These are phyloP conservation scores for Pseudolycoriella hygida DNA, from an alignment of 2,888 invertebrate species.

Conservation along the genomic window DNA sequence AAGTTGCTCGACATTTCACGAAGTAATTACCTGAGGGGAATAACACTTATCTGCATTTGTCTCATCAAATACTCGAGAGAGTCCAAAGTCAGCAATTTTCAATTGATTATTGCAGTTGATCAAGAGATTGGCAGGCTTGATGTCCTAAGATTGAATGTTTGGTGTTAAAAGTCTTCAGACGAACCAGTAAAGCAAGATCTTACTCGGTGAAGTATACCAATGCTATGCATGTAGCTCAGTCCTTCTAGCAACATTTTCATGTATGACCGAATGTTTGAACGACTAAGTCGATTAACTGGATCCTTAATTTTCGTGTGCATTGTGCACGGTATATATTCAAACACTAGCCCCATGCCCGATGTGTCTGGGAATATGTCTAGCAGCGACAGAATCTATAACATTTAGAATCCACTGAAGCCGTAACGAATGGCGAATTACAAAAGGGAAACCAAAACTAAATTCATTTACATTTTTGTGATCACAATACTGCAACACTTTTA, in stretches of 20 bases:
- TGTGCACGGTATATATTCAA: slow-evolving; percentile 87
- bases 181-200: too few relatives aligned
- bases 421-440: too few relatives aligned
- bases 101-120: slow-evolving; percentile 65
- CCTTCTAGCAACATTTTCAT: slow-evolving; percentile 81
- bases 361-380: slow-evolving; percentile 82
- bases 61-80: slow-evolving; percentile 61
- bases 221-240: slow-evolving; percentile 70
- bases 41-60: slow-evolving; percentile 33
- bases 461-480: slow-evolving; percentile 58
- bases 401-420: background rate
- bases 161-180: too few relatives aligned
- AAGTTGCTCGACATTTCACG: too few relatives aligned
- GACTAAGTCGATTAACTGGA: slow-evolving; percentile 44
- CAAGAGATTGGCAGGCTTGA: slow-evolving; percentile 89
- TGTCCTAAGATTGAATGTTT: too few relatives aligned
- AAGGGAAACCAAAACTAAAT: too few relatives aligned
- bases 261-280: slow-evolving; percentile 68
- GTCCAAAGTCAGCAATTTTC: slow-evolving; percentile 90
- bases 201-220: slow-evolving; percentile 88
- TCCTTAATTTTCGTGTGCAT: slow-evolving; percentile 63
- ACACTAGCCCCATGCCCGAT: slow-evolving; percentile 71
- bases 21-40: slow-evolving; percentile 38
- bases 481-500: slow-evolving; percentile 70
- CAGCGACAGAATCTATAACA: slow-evolving; percentile 60